Evolutionary conservation across 2,888 invertebrate species (phyloP), one percentile per base, ranked within the genome.

Genomic region (Luperina testacea): DNA sequence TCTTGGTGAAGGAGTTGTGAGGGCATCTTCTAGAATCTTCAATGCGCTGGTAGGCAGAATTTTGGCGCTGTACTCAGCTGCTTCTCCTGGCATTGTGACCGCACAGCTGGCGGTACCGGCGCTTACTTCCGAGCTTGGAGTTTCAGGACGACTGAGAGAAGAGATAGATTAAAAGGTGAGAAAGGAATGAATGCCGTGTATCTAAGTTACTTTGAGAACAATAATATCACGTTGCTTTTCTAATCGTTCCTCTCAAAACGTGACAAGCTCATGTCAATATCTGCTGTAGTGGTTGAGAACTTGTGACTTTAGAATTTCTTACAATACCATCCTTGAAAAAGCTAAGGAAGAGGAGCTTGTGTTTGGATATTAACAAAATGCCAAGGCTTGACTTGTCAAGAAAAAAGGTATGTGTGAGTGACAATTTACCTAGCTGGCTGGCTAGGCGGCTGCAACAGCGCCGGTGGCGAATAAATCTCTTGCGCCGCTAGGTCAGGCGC

Each of bases 401-500:
- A 59, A n/a, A 59, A 59, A n/a, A 11, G 11, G 4, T 59, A 65
- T n/a, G n/a, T 20, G 24, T 11, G 24, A 32, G 38, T 45, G 32
- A 38, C n/a, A 61, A 24, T 24, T 80, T 86, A 97, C 97, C 97
- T 97, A 72, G 94, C 90, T n/a, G 96, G 96, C 87, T 95, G 96
- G 88, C 95, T 96, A 68, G 95, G 94, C 45, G 95, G 91, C 17
- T 94, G 93, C 48, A 97, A 89, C 81, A 96, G 95, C 75, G 91
- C 91, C 32, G 98, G 98, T 72, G 98, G 97, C 71, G 97, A 97
- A 93, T 97, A 98, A 77, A 98, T 96, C 76, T 97, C 97, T 72
- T 97, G 97, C 0, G 98, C 97, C 70, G 97, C 95, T 78, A 98
- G 94, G 79, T 98, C 98, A 11, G 98, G 97, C 15, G 98, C 98